Evolutionary conservation across 1,140 invertebrate genomes (phyloP), one percentile per base, ranked within the genome.

Genomic region (Asbolus verrucosus): DNA sequence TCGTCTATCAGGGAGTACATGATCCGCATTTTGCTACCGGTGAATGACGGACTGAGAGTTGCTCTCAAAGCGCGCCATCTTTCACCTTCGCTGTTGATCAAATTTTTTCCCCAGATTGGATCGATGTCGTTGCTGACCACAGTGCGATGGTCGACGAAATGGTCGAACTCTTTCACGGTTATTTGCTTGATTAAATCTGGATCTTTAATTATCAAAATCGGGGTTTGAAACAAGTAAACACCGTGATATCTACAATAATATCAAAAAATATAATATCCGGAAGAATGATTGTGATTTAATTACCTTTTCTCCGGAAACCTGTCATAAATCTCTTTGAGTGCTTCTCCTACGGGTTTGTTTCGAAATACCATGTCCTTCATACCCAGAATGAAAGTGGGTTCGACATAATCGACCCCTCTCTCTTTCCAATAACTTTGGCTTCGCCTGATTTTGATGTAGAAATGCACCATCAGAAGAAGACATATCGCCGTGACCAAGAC

Each of bases 71-170:
- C 75, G 46, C 76, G 77, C 83, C 82, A 84, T 60, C 78, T 75
- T 69, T 71, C 73, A 84, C 84, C 86, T 81, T 33, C 82, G 72
- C 89, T 81, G 1, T 82, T 73, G 21, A 85, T 82, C 1, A 89
- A 65, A 73, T 84, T 86, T 6, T 82, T 82, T 8, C 81, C 83
- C 30, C 88, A 79, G 0, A 90, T 46, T 0, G 84, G 84, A 62
- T 89, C 87, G 1, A 73, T 36, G 0, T 84, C 78, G n/a, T 80
- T 78, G 9, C 75, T 73, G 3, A 86, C 73, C 30, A 87, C 82
- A 1, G 0, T n/a, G 16, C 79, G 75, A 66, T 84, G 81, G 73
- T 87, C 80, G 0, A 77, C 73, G 54, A 87, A 88, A 60, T 81
- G 69, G n/a, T 84, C 78, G 66, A 87, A 87, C 31, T 87, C 84